Base-by-base conservation (phyloP, 2,797 vertebrate genomes). In the Propithecus deckenii region DNA sequence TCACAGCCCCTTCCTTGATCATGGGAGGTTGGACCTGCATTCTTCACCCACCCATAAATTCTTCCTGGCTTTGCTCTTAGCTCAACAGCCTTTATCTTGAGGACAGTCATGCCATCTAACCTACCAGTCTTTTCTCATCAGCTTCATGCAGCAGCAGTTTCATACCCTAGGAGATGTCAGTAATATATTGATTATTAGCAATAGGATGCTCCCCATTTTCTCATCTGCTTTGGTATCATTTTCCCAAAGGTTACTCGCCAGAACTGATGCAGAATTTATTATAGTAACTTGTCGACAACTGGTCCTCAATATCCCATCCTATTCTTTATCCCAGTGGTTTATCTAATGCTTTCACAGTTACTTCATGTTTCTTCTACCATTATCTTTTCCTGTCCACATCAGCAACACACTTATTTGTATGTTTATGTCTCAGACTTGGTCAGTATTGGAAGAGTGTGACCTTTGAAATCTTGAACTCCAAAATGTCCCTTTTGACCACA, bases 401-500 rank as follows among this genome's bases (percentile, higher is more conserved):
- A 85, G 35, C 72, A 88, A 28, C 48, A 94, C 5, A 25, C 8
- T 76, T 57, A 41, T 7, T 84, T 80, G 48, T 12, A 57, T 38
- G 65, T 38, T 4, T 69, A 4, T 65, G n/a, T 4, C 18, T 35
- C 72, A 22, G 69, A n/a, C 32, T 80, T 50, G 22, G 48, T 87
- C 86, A 92, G 50, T 48, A 48, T 43, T 38, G 14, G 43, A 79
- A 92, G 67, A 89, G 20, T 14, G 5, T 81, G 78, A 67, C 48
- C 69, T 83, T 95, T 95, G 50, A 90, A 83, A 28, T 75, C 63
- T 90, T 93, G 2, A 30, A 43, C 72, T 91, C 38, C 2, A 32
- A 63, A 91, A 43, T 79, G 92, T 75, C 59, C 65, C 89, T n/a
- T 84, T 46, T 89, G 85, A 91, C 72, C 79, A 86, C 65, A 90